Evolutionary conservation across 2,113 vertebrate species (phyloP).

Genomic region (Hystrix brachyura): DNA sequence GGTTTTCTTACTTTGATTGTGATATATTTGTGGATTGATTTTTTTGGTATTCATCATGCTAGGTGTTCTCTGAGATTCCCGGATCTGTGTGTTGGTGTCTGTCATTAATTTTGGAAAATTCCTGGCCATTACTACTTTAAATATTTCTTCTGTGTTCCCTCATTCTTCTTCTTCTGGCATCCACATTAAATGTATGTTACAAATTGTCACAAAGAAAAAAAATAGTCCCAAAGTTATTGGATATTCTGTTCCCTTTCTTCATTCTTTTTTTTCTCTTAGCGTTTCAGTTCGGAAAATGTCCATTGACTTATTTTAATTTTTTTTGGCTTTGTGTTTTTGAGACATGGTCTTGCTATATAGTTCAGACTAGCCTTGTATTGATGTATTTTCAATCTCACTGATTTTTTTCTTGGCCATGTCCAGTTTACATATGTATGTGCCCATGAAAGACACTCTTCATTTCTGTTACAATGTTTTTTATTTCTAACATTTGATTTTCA

Average conservation of each 20-base stretch:
- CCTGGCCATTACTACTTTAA: background rate
- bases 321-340: background rate
- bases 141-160: background rate
- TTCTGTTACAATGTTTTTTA: background rate
- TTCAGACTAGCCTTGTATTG: background rate
- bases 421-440: background rate
- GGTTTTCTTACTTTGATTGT: background rate
- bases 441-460: background rate
- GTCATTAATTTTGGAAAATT: constrained; percentile 19
- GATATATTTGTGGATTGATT: background rate
- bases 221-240: background rate
- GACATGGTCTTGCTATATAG: background rate
- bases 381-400: background rate
- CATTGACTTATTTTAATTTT: background rate
- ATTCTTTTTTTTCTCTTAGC: background rate
- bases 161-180: background rate
- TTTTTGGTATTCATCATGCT: background rate
- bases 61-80: background rate
- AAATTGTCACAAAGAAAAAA: background rate
- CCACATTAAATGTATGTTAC: background rate
- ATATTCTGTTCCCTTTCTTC: background rate
- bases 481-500: background rate
- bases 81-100: background rate
- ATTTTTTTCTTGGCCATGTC: background rate
- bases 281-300: background rate